Evolutionary conservation across 2,797 vertebrate genomes (phyloP), one percentile per base, ranked within the genome.

Genomic region (Mus minutoides): DNA sequence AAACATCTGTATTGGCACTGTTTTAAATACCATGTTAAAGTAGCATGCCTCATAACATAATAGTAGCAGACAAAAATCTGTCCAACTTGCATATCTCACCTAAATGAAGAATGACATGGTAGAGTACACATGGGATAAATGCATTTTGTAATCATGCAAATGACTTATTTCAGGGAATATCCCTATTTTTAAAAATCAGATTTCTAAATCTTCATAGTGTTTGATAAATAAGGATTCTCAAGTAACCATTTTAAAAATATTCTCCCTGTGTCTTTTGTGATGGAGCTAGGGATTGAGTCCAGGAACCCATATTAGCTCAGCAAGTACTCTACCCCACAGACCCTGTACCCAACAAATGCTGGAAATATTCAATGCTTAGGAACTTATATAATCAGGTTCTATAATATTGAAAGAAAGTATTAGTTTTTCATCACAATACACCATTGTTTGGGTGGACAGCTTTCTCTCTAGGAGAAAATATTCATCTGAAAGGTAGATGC

Each of bases 381-480:
- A 75, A 83, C 1, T 14, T 84, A 13, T 85, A 69, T 29, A 76
- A 54, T 90, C 37, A 92, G 34, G 83, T 46, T 88, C 40, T 88
- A 22, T 64, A 82, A 40, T 69, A 56, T 1, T 91, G 2, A 76
- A 86, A 90, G 54, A 71, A 73, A 89, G 2, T 56, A 89, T 46
- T 79, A 1, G 80, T 60, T 91, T 34, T 80, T 80, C 40, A 90
- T 71, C 79, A 71, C 34, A 87, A 87, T 77, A 71, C 73, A 54
- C 21, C 21, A 71, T 7, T 71, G 31, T 86, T 71, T 52, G 37
- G 26, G 88, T 4, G 22, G 56, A 26, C 80, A 62, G 21, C 37
- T 93, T 85, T 14, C 83, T 1, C 21, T 75, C 71, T 10, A 90
- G 87, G 54, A 89, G 54, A n/a, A 96, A 96, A 92, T 78, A 78